Conservation (phyloP, 2,797 vertebrate genomes). For the Microctenopoma lineatum region DNA sequence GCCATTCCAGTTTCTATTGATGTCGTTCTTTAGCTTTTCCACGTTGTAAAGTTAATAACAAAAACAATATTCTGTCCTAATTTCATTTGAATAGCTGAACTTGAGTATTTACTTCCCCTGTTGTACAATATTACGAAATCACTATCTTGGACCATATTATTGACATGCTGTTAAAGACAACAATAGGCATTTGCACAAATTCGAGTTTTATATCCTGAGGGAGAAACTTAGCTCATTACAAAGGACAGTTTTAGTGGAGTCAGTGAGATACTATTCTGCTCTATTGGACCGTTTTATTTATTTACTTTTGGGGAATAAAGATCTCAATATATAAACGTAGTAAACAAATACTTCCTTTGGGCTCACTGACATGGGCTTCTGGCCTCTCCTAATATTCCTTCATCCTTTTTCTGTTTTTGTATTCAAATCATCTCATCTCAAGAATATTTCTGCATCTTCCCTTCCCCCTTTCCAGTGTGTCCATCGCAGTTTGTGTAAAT, state of each 20-base stretch:
- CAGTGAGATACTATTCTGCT: conserved; percentile 63
- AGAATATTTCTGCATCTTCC: conserved; percentile 35
- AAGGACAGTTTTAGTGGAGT: conserved; percentile 60
- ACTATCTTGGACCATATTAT: conserved; percentile 12
- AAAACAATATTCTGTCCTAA: neutral
- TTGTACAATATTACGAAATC: conserved; percentile 31
- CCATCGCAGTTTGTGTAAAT: conserved; percentile 40
- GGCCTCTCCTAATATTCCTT: conserved; percentile 54
- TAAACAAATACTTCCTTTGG: conserved; percentile 72
- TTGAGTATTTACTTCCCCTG: neutral
- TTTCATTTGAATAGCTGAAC: neutral
- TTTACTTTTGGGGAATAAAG: conserved; percentile 65
- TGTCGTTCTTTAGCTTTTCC: neutral
- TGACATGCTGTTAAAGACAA: conserved; percentile 41
- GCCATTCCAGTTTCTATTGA: too few species aligned
- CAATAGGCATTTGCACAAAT: conserved; percentile 57
- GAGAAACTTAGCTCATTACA: conserved; percentile 54
- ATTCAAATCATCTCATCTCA: conserved; percentile 43
- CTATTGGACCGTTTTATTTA: conserved; percentile 73
- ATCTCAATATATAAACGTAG: conserved; percentile 63
- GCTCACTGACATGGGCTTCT: conserved; percentile 37
- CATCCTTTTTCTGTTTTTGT: conserved; percentile 49
- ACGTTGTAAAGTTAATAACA: too few species aligned
- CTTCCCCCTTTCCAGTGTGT: conserved; percentile 11
- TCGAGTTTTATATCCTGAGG: conserved; percentile 48